phyloP scores from a whole-genome alignment of 1,140 invertebrate genomes.

The Bombus impatiens region DNA sequence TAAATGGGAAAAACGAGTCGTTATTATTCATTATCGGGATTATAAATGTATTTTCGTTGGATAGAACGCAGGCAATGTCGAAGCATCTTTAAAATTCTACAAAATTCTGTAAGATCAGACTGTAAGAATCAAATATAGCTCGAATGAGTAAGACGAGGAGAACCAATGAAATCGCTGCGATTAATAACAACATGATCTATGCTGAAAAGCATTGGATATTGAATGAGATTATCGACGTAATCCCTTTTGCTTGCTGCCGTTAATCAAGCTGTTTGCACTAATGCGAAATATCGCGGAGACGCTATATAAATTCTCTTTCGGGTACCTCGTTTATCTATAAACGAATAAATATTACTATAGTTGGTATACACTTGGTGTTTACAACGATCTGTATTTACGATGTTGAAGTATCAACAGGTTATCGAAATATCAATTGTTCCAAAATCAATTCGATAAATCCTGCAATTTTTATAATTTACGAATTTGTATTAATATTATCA shows the following conservation, averaged over 20 bases:
- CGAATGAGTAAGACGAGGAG: not conserved
- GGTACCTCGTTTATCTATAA: not conserved
- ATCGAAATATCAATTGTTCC: no score
- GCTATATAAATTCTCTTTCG: not conserved
- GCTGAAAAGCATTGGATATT: conserved; percentile 8
- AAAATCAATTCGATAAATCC: no score
- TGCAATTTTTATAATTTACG: no score
- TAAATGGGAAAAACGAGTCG: not conserved
- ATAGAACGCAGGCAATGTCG: not conserved
- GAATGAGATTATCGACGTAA: conserved; percentile 27
- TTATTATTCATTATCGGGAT: not conserved
- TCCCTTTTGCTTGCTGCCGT: conserved; percentile 15
- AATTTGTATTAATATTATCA: no score
- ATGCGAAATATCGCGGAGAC: not conserved
- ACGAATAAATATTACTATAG: not conserved
- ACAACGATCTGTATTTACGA: not conserved
- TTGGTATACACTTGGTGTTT: not conserved
- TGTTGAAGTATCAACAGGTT: not conserved
- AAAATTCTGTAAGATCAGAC: not conserved
- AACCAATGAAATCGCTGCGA: not conserved
- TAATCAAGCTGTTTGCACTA: conserved; percentile 37
- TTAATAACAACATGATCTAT: conserved; percentile 24
- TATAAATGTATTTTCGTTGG: not conserved
- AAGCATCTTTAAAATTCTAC: not conserved
- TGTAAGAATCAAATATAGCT: no score